Evolutionary conservation across 2,888 invertebrate species (phyloP), one percentile per base, ranked within the genome.

Genomic region (Clitarchus hookeri): DNA sequence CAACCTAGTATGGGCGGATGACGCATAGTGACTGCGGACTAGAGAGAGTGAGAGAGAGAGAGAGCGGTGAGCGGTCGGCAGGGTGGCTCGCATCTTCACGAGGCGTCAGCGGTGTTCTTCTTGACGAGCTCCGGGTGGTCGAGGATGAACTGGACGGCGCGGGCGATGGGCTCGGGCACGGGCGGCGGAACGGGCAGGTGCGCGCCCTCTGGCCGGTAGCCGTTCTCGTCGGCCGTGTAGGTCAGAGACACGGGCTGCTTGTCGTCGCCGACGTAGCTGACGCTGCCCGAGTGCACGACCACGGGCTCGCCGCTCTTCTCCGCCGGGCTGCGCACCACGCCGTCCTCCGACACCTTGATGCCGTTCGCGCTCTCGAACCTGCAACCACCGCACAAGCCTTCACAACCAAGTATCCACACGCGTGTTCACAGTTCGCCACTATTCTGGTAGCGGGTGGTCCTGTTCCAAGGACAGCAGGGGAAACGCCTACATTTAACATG

Each of bases 181-280:
- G 48, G 48, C 23, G 26, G 54, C 48, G 26, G n/a, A 2, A 27
- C 88, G 65, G 89, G 89, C 82, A 89, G 84, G 79, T 88, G 89
- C 25, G 88, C 89, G 9, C 89, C 89, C 83, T 87, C 85, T 0
- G 89, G 88, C 16, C 88, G 87, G 89, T 88, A 89, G 48, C 89
- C 89, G 85, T 88, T 88, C 87, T 88, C 88, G 85, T 88, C 88
- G 78, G 88, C 88, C 0, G 87, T 88, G 87, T 88, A 88, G 54
- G 84, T 86, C 86, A 48, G 48, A 0, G 48, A 27, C 27, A 83
- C 36, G 36, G 27, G 83, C 27, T 48, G 79, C 25, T 27, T 83
- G 83, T 83, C 44, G 26, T 27, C 11, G 27, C 19, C 27, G 4
- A 79, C 26, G 27, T 79, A 27, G 27, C 26, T 26, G 25, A 27